These are phyloP conservation scores for Dusona sp. DNA, from an alignment of 2,888 invertebrate species.

Conservation along the genomic window DNA sequence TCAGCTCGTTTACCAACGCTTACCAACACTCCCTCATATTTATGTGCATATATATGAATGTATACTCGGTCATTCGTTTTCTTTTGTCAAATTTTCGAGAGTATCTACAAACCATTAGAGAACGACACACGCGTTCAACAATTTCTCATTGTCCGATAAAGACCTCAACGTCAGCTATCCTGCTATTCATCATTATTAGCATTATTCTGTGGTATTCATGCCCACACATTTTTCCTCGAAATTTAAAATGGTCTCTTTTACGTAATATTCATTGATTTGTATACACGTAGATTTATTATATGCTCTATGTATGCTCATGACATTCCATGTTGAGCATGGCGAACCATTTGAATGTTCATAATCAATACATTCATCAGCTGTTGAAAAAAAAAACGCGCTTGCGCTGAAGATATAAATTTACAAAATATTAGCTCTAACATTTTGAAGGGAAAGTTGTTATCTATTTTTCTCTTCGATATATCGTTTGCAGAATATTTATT, in stretches of 20 bases:
- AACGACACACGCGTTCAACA: constrained; percentile 71
- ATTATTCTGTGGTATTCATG: constrained; percentile 33
- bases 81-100: constrained; percentile 65
- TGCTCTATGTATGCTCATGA: neutral
- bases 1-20: constrained; percentile 35
- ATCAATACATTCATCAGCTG: neutral
- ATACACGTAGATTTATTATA: neutral
- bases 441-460: neutral
- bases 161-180: constrained; percentile 68
- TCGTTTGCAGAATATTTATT: neutral
- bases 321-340: neutral
- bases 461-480: neutral
- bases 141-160: constrained; percentile 78
- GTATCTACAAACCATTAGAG: constrained; percentile 78
- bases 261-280: neutral
- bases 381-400: neutral
- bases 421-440: neutral
- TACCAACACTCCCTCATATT: neutral
- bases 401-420: neutral
- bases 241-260: constrained; percentile 8
- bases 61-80: constrained; percentile 11
- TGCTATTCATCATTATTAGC: constrained; percentile 74
- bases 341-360: neutral
- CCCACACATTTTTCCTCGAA: constrained; percentile 41
- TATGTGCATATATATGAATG: neutral